Base-by-base conservation (phyloP, 2,888 invertebrate species). In the Drosophila kambysellisi region DNA sequence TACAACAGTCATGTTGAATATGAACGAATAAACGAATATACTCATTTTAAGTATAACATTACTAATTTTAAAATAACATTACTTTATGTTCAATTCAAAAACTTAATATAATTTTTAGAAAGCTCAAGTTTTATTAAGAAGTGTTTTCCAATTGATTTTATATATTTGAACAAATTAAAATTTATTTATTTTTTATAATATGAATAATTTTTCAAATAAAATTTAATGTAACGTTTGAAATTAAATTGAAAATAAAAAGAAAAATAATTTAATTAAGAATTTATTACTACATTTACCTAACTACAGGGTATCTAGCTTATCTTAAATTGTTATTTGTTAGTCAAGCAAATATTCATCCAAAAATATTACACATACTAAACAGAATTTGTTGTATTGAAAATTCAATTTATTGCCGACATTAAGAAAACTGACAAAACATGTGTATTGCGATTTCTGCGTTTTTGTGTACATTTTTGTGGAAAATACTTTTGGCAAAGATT, bases 341-440 rank as follows among this genome's bases (percentile, higher is more conserved):
- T 15, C 4, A 20, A 46, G 7, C 12, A 46, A 46, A 46, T 20
- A 20, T 46, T 12, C 7, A 12, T 0, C 7, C 4, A 12, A 4
- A 46, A 58, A 32, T 48, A 33, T 11, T 73, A 30, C 54, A 61
- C 56, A 58, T 46, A 56, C 51, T 59, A 59, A 59, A 74, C 54
- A 39, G 63, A 35, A 78, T 58, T 48, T 79, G 43, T 79, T 69
- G 35, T 41, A 57, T 43, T 79, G 48, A 64, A 53, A 46, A 39
- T 33, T 20, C 37, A 39, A 56, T 56, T 79, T 35, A 29, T 25
- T 20, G 39, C 33, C 32, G 29, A 53, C 33, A 53, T 66, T 60
- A 30, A 33, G 35, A 59, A 46, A 43, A 25, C 15, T 33, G 20
- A 37, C 25, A 17, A 33, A 25, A 30, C 4, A 9, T 50, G 3